Evolutionary conservation across 1,140 invertebrate species (phyloP).

Genomic region (Anagrus nilaparvatae): DNA sequence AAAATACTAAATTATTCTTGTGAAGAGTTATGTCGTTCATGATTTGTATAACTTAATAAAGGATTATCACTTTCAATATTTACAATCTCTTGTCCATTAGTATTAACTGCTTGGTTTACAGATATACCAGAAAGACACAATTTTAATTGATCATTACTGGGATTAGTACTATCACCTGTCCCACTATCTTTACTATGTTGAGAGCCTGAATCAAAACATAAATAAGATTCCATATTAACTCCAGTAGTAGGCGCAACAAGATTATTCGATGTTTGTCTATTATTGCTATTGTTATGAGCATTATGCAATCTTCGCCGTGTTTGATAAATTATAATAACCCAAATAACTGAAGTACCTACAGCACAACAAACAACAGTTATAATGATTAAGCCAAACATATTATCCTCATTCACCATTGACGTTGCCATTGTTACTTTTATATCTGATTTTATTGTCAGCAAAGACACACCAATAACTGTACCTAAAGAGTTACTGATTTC

Average conservation of each 20-base stretch:
- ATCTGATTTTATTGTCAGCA: conserved; percentile 48
- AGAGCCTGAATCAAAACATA: conserved; percentile 38
- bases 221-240: conserved; percentile 30
- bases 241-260: conserved; percentile 12
- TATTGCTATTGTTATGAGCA: conserved; percentile 16
- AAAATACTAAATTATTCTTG: too few species aligned
- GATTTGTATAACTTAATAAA: conserved; percentile 36
- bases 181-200: conserved; percentile 51
- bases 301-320: conserved; percentile 54
- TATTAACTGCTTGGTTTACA: too few species aligned
- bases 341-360: conserved; percentile 78
- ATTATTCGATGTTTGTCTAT: conserved; percentile 15
- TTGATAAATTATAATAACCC: conserved; percentile 88
- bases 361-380: conserved; percentile 84
- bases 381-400: conserved; percentile 75
- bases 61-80: conserved; percentile 29
- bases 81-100: conserved; percentile 33
- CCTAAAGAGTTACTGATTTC: conserved; percentile 78
- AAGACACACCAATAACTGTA: conserved; percentile 45
- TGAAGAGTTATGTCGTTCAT: conserved; percentile 33
- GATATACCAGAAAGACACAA: conserved; percentile 34
- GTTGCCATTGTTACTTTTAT: conserved; percentile 30
- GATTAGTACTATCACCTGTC: conserved; percentile 49
- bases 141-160: conserved; percentile 45
- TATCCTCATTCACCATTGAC: conserved; percentile 46